Evolutionary conservation across 2,797 vertebrate genomes (phyloP).

Genomic region (Oryzias sinensis): DNA sequence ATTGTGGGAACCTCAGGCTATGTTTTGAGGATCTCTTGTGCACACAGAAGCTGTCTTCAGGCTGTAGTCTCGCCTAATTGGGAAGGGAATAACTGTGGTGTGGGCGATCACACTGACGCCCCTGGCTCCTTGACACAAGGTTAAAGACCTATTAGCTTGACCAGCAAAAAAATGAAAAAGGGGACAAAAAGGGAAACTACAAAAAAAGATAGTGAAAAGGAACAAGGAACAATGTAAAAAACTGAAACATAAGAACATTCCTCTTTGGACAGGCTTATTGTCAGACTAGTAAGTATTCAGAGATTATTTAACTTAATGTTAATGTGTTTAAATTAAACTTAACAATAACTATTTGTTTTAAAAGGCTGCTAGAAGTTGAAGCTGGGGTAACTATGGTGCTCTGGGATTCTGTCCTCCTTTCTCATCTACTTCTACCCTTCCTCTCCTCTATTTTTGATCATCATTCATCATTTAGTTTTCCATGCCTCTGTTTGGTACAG

Average conservation of each 20-base stretch:
- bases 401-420: no score
- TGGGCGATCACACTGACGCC: slow-evolving; percentile 55
- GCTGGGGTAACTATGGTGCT: no score
- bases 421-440: no score
- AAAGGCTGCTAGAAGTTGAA: no score
- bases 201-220: slow-evolving; percentile 4
- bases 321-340: no score
- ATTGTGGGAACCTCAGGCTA: slow-evolving; percentile 54
- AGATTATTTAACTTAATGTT: no score
- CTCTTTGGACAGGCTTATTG: no score
- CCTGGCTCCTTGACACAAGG: slow-evolving; percentile 68
- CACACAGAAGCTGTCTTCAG: slow-evolving; percentile 29
- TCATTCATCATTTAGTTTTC: no score
- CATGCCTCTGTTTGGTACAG: no score
- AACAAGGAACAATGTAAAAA: background rate
- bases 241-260: slow-evolving; percentile 7
- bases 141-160: slow-evolving; percentile 76
- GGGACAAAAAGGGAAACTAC: slow-evolving; percentile 37
- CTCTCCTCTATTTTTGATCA: no score
- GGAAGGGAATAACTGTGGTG: slow-evolving; percentile 60
- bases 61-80: slow-evolving; percentile 59
- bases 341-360: no score
- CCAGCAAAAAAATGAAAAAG: slow-evolving; percentile 49
- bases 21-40: slow-evolving; percentile 45
- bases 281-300: no score